Conservation (phyloP, 2,797 vertebrate genomes). For the Argyrosomus regius region DNA sequence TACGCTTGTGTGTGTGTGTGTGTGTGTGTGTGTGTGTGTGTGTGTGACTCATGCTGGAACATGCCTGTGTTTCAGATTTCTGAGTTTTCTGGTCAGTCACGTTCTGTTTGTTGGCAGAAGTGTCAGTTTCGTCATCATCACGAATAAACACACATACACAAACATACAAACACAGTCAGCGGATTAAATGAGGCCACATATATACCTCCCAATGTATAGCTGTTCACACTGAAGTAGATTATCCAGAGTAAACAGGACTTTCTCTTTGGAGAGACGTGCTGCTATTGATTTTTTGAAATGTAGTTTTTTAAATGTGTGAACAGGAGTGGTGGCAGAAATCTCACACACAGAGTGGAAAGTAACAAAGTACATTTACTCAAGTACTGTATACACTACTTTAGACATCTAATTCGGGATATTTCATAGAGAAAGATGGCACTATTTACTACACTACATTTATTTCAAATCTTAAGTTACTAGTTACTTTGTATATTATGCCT, state of each 20-base stretch:
- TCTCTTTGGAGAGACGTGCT: background rate
- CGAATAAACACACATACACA: conserved; percentile 33
- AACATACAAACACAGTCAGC: conserved; percentile 26
- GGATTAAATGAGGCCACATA: conserved; percentile 21
- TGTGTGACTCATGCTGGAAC: conserved; percentile 74
- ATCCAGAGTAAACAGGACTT: background rate
- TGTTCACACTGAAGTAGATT: background rate
- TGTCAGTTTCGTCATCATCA: conserved; percentile 59
- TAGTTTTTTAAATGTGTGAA: background rate
- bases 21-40: conserved; percentile 40
- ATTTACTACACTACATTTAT: background rate
- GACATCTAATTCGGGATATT: background rate
- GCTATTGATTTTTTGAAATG: background rate
- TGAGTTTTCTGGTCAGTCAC: conserved; percentile 71
- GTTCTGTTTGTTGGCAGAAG: conserved; percentile 71
- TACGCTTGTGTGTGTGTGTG: conserved; percentile 26
- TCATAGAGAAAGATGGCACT: background rate
- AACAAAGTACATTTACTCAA: background rate
- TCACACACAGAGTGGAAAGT: background rate
- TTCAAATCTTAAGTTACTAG: background rate
- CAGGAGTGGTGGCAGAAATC: background rate
- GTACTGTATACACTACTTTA: background rate
- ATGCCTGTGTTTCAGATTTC: conserved; percentile 65
- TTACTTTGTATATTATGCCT: background rate
- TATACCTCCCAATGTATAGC: background rate